A percentile compares a stretch with the other conserved stretches of the same genome.
Conservation (phyloP, 2,113 vertebrate genomes). For the Sander vitreus region DNA sequence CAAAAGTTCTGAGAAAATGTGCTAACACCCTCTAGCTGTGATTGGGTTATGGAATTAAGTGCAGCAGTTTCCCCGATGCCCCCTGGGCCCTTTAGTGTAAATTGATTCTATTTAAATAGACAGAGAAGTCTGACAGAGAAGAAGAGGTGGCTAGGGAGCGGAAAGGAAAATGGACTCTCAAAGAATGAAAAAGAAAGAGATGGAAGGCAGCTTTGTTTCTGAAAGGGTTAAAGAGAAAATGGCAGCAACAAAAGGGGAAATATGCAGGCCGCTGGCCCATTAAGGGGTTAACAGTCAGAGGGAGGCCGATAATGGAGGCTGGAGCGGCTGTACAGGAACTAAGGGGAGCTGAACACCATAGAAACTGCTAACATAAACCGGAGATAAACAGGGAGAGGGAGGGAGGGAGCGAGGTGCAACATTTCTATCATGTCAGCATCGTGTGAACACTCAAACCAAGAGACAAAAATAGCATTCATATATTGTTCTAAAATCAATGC, state of each 20-base stretch:
- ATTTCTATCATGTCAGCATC: conserved; percentile 23
- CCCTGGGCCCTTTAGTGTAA: conserved; percentile 72
- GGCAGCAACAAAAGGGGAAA: conserved; percentile 56
- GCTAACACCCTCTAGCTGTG: conserved; percentile 59
- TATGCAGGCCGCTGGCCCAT: conserved; percentile 21
- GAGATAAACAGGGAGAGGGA: conserved; percentile 29
- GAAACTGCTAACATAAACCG: conserved; percentile 42
- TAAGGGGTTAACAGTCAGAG: conserved; percentile 68
- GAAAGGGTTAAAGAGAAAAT: conserved; percentile 73
- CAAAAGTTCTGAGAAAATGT: conserved; percentile 70
- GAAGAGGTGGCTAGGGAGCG: conserved; percentile 48
- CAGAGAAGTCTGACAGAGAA: conserved; percentile 47
- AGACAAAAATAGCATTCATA: conserved; percentile 4
- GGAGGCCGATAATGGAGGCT: conserved; percentile 69
- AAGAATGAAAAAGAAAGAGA: conserved; percentile 43
- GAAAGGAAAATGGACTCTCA: conserved; percentile 60
- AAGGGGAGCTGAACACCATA: conserved; percentile 43
- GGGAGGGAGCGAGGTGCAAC: conserved; percentile 13
- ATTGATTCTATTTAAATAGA: conserved; percentile 78
- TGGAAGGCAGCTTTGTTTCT: conserved; percentile 15
- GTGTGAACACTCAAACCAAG: conserved; percentile 11
- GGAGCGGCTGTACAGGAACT: conserved; percentile 57
- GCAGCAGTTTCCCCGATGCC: conserved; percentile 71
- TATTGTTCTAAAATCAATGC: not conserved
- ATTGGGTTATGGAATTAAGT: conserved; percentile 71